A percentile compares a stretch with the other conserved stretches of the same genome.
Evolutionary conservation across 2,797 vertebrate species (phyloP).

Genomic region (Gymnoscopelus braueri): DNA sequence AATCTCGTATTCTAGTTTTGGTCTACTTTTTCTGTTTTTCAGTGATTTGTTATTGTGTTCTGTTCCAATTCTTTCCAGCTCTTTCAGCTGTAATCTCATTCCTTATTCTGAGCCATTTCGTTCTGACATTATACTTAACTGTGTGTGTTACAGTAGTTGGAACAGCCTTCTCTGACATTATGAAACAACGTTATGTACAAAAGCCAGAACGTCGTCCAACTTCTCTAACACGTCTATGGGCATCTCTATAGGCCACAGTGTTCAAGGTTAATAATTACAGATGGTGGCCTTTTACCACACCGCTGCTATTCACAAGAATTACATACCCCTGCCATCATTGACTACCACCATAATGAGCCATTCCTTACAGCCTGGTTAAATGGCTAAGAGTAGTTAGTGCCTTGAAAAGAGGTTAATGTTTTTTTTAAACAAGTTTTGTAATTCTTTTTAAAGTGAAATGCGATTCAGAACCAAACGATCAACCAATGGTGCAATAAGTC

Average conservation of each 20-base stretch:
- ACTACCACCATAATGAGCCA: slow-evolving; percentile 22
- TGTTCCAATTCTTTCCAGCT: too few relatives aligned
- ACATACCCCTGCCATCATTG: slow-evolving; percentile 1
- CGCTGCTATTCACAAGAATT: background rate
- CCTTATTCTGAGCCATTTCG: too few relatives aligned
- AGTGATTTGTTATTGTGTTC: too few relatives aligned
- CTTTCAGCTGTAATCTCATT: too few relatives aligned
- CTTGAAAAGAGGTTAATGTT: background rate
- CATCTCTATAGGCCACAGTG: background rate
- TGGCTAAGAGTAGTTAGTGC: background rate
- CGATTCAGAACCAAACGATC: too few relatives aligned
- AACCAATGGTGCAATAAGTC: too few relatives aligned
- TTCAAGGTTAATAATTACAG: slow-evolving; percentile 25
- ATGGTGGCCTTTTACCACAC: slow-evolving; percentile 8
- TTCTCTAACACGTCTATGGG: background rate
- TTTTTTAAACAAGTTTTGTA: background rate
- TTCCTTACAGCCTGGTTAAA: background rate
- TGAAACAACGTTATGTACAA: background rate
- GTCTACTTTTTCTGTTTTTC: too few relatives aligned
- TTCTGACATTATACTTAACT: too few relatives aligned
- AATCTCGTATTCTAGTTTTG: too few relatives aligned
- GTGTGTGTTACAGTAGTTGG: too few relatives aligned
- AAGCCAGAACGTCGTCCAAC: background rate
- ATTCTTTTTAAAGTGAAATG: background rate
- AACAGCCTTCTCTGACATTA: too few relatives aligned